phyloP scores from a whole-genome alignment of 2,113 vertebrate genomes.

The Epinephelus moara region DNA sequence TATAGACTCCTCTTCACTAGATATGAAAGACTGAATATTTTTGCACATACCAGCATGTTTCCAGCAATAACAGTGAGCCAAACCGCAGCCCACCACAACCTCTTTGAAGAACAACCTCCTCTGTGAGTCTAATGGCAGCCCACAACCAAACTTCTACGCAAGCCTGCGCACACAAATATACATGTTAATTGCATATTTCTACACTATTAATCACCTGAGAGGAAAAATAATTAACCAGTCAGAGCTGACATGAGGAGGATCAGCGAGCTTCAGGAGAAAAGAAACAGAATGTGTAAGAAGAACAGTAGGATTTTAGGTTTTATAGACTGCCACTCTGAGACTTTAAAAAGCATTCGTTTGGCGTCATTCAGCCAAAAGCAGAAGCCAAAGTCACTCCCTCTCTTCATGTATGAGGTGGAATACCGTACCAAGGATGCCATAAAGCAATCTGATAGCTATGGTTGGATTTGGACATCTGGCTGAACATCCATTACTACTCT shows the following conservation, averaged over 20 bases:
- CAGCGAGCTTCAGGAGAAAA: conserved; percentile 5
- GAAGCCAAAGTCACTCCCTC: conserved; percentile 35
- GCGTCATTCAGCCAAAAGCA: conserved; percentile 35
- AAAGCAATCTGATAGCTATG: conserved; percentile 72
- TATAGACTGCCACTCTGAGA: conserved; percentile 19
- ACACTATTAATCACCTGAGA: conserved; percentile 25
- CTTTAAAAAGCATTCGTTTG: conserved; percentile 49
- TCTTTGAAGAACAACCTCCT: conserved; percentile 11
- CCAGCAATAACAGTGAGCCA: conserved; percentile 20
- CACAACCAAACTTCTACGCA: conserved; percentile 12
- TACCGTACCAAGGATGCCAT: conserved; percentile 45
- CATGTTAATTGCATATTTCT: conserved; percentile 23
- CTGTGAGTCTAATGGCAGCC: conserved; percentile 8
- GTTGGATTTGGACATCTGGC: conserved; percentile 64
- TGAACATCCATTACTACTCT: conserved; percentile 52
- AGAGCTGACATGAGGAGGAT: background rate
- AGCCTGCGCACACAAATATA: conserved; percentile 7
- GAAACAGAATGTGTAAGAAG: conserved; percentile 1
- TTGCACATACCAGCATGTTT: conserved; percentile 17
- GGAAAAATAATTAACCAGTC: conserved; percentile 36
- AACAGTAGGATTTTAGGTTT: conserved; percentile 48
- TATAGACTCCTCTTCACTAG: background rate
- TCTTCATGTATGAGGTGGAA: conserved; percentile 59
- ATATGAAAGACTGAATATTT: conserved; percentile 1
- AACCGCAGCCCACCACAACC: conserved; percentile 46